Percentiles rank a stretch among this genome's conserved stretches.
phyloP scores from a whole-genome alignment of 2,797 vertebrate species.

The Liparis tanakae region DNA sequence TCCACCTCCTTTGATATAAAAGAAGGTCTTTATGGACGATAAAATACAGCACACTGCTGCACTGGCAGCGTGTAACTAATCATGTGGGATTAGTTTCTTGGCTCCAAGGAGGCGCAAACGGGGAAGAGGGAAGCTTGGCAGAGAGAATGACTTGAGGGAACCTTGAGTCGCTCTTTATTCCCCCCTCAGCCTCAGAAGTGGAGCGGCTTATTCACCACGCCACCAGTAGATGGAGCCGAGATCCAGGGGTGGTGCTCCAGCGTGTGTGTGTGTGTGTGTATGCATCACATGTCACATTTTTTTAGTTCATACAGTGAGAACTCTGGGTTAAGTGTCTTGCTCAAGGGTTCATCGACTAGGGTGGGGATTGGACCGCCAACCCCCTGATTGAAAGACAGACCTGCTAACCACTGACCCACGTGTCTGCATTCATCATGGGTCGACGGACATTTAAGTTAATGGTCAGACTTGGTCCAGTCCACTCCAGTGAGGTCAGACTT shows the following conservation, averaged over 20 bases:
- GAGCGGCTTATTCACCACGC: constrained; percentile 44
- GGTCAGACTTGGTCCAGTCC: neutral
- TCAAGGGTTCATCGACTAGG: too few relatives aligned
- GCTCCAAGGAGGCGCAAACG: constrained; percentile 62
- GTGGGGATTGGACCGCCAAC: too few relatives aligned
- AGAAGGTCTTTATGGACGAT: constrained; percentile 60
- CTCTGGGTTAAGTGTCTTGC: too few relatives aligned
- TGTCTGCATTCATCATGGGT: too few relatives aligned
- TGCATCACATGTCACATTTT: too few relatives aligned
- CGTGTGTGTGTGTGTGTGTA: neutral
- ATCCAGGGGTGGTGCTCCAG: constrained; percentile 51
- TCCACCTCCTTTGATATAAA: constrained; percentile 33
- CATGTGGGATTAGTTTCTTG: constrained; percentile 73
- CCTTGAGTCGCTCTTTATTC: constrained; percentile 55
- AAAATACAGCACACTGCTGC: constrained; percentile 56
- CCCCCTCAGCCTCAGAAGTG: constrained; percentile 40
- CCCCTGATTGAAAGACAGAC: too few relatives aligned
- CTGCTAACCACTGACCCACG: too few relatives aligned
- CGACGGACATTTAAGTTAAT: too few relatives aligned
- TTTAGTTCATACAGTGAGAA: too few relatives aligned
- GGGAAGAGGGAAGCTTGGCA: constrained; percentile 62
- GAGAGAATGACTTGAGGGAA: constrained; percentile 69
- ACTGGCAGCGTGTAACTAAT: constrained; percentile 73
- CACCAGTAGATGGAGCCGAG: constrained; percentile 79
- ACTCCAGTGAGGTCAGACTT: too few relatives aligned